Evolutionary conservation across 2,113 vertebrate species (phyloP), one percentile per base, ranked within the genome.

Genomic region (Erythrocercus mccallii): DNA sequence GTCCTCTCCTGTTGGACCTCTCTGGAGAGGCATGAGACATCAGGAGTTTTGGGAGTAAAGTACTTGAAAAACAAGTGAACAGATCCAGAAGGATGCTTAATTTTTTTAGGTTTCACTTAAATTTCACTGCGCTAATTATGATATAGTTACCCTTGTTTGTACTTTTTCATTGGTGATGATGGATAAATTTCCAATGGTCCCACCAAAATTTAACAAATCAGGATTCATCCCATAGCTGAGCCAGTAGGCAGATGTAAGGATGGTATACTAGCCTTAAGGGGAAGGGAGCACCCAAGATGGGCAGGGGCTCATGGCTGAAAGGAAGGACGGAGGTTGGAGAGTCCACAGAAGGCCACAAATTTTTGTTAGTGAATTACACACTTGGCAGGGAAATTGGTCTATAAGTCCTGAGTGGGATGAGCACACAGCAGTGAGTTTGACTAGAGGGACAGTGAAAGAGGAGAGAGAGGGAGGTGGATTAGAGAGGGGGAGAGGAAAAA

Each of bases 271-370:
- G 47, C 38, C 47, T 45, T 7, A 2, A 20, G 47, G 64, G 19
- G 15, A 38, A 11, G 15, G 64, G 57, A 57, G 35, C 44, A 33
- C 5, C 35, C 68, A 2, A 0, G 66, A 3, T 3, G 10, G 38
- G 25, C 58, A 21, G 5, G 27, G 11, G 25, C 27, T 30, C 4
- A 0, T 25, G 82, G 44, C 47, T 11, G 37, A 12, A 25, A 11
- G 45, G 53, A 35, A 19, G 47, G 35, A 30, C 1, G 0, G 12
- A 17, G 16, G 18, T 27, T 0, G 1, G 47, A 15, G 27, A 4
- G 13, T 25, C 17, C 51, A 31, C 35, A 22, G 10, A 53, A 35
- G 25, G 15, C 10, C 7, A 15, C 5, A 4, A 5, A 37, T n/a
- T 24, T 28, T 27, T 3, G 1, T 33, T 10, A 13, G 12, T 38